phyloP scores from a whole-genome alignment of 1,140 invertebrate genomes.

The Nixonia krombeini region DNA sequence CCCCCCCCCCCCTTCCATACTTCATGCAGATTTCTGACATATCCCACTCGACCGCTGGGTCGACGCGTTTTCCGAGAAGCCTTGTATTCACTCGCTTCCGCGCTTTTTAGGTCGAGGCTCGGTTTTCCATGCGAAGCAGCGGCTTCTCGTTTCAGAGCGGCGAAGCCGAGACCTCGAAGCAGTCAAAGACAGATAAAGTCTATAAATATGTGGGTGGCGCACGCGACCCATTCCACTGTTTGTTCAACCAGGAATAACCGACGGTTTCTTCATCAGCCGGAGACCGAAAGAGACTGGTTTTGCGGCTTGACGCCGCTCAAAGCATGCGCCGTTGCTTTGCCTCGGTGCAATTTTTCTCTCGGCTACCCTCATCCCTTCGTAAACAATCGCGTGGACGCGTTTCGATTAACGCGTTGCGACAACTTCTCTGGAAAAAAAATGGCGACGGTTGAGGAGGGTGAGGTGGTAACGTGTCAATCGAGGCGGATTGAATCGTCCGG shows the following conservation, averaged over 20 bases:
- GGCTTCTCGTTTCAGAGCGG: slow-evolving; percentile 45
- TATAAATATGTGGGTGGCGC: slow-evolving; percentile 72
- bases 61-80: slow-evolving; percentile 7
- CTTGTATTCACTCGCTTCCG: slow-evolving; percentile 1
- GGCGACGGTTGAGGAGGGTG: too few relatives aligned
- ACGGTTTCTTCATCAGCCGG: slow-evolving; percentile 66
- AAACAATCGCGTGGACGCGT: too few relatives aligned
- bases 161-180: slow-evolving; percentile 50
- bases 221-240: slow-evolving; percentile 71
- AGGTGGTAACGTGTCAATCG: too few relatives aligned
- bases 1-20: background rate
- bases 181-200: slow-evolving; percentile 71
- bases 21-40: too few relatives aligned
- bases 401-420: too few relatives aligned
- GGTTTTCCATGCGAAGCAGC: slow-evolving; percentile 21
- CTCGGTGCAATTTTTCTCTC: slow-evolving; percentile 33
- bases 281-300: slow-evolving; percentile 64
- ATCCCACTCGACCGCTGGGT: too few relatives aligned
- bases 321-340: slow-evolving; percentile 49
- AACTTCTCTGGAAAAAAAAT: too few relatives aligned
- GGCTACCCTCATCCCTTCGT: too few relatives aligned
- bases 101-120: slow-evolving; percentile 9
- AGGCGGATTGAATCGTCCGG: too few relatives aligned
- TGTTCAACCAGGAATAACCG: slow-evolving; percentile 72
- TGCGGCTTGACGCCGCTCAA: slow-evolving; percentile 69